Evolutionary conservation across 2,113 vertebrate species (phyloP), one percentile per base, ranked within the genome.

Genomic region (Chlamydotis undulata): DNA sequence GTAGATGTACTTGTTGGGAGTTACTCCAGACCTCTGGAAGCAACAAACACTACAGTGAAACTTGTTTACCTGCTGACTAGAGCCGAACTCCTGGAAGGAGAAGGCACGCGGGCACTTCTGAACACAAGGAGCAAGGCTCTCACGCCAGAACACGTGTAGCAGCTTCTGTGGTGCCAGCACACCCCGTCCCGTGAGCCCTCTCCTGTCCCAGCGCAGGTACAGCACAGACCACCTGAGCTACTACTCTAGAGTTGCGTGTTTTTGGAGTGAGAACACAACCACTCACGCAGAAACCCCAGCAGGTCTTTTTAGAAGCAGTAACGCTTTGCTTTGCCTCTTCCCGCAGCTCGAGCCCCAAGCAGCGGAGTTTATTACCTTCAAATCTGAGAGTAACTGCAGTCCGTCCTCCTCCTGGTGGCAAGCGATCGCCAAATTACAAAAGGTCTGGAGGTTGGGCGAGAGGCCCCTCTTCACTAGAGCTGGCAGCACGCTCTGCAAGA

Each of bases 1-100:
- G 95, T 99, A 99, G 79, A 99, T 98, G 4, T 99, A 94, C 67
- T 96, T 96, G 37, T 99, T 99, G 19, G 99, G 99, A n/a, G 71
- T 97, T 39, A 99, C 13, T 63, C 99, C 98, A 35, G 96, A 98
- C 35, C 88, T 98, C 99, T 99, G 96, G 23, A 92, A 84, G 82
- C 23, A 19, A 60, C n/a, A 91, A 4, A 85, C 1, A 7, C 22
- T 50, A 18, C 9, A 21, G 80, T 28, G 77, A 41, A 52, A 71
- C 14, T 39, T 13, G 1, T 59, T 68, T 49, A 63, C 29, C 64
- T 35, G 24, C 41, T 1, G 8, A 17, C 14, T 4, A 11, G 25
- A 5, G 6, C 12, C 39, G 31, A 41, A 29, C 6, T 26, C 5
- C 3, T 7, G 41, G 41, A 56, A 75, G 76, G 29, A 43, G 39